Evolutionary conservation across 1,140 invertebrate species (phyloP).

Genomic region (Drosophila cardini): DNA sequence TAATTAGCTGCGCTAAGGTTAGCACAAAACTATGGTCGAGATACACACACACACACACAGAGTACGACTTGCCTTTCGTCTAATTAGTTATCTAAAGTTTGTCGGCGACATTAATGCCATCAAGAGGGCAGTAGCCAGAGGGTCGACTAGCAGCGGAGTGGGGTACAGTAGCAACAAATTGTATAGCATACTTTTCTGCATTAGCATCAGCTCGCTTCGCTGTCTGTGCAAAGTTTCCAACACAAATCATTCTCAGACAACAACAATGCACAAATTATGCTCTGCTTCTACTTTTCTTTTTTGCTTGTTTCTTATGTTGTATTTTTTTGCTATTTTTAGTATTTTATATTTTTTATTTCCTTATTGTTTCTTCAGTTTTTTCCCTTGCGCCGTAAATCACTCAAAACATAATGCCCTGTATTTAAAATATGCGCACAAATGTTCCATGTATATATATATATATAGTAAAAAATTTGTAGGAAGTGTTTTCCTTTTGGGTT

Average conservation of each 20-base stretch:
- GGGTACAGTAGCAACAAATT: slow-evolving; percentile 47
- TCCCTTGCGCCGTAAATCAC: slow-evolving; percentile 64
- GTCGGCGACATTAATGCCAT: slow-evolving; percentile 76
- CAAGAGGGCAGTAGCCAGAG: slow-evolving; percentile 7
- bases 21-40: slow-evolving; percentile 67
- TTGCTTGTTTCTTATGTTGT: slow-evolving; percentile 27
- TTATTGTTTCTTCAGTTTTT: slow-evolving; percentile 36
- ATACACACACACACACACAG: slow-evolving; percentile 21
- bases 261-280: slow-evolving; percentile 31
- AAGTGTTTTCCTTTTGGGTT: slow-evolving; percentile 55
- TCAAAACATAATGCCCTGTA: slow-evolving; percentile 78
- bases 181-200: slow-evolving; percentile 70
- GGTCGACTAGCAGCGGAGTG: background rate
- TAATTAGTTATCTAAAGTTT: slow-evolving; percentile 83
- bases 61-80: slow-evolving; percentile 53
- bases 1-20: slow-evolving; percentile 82
- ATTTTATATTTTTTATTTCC: slow-evolving; percentile 30
- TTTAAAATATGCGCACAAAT: slow-evolving; percentile 77
- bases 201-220: slow-evolving; percentile 54
- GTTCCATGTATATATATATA: slow-evolving; percentile 33
- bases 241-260: slow-evolving; percentile 65
- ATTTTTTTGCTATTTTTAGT: slow-evolving; percentile 30
- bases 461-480: slow-evolving; percentile 50
- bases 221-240: slow-evolving; percentile 41
- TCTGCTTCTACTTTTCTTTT: slow-evolving; percentile 21